Percentiles rank a stretch among this genome's conserved stretches.
Evolutionary conservation across 23 tunicate species (phyloP).

Genomic region (Ascidia mentula): DNA sequence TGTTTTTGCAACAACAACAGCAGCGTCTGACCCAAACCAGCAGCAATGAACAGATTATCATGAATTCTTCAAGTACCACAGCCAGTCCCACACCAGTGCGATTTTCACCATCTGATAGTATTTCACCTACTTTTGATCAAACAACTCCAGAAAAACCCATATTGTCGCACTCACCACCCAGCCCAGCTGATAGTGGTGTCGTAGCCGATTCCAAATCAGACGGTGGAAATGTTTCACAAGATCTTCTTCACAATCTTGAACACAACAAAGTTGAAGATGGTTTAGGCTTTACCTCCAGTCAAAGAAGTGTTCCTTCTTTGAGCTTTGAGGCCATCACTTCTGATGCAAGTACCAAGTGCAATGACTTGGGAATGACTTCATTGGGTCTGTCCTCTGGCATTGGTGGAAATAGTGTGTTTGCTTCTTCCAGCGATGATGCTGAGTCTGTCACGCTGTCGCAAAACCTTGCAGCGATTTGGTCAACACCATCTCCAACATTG

Average conservation of each 20-base stretch:
- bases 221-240: slow-evolving; percentile 43
- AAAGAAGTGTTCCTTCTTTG: not conserved
- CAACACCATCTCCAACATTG: slow-evolving; percentile 23
- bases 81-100: slow-evolving; percentile 38
- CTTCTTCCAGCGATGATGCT: not conserved
- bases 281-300: not conserved
- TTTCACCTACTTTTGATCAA: slow-evolving; percentile 27
- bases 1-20: slow-evolving; percentile 25
- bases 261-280: slow-evolving; percentile 30
- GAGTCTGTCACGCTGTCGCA: slow-evolving; percentile 17
- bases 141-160: slow-evolving; percentile 50
- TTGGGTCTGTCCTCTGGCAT: slow-evolving; percentile 11
- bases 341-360: not conserved
- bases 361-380: slow-evolving; percentile 7
- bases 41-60: not conserved
- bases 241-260: slow-evolving; percentile 41
- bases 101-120: slow-evolving; percentile 29
- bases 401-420: not conserved
- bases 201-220: slow-evolving; percentile 67
- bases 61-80: not conserved
- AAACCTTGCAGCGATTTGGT: slow-evolving; percentile 62
- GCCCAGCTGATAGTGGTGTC: slow-evolving; percentile 83
- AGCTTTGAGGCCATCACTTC: not conserved
- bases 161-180: slow-evolving; percentile 59
- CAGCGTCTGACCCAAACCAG: not conserved